phyloP scores from a whole-genome alignment of 37 sponge, comb jelly and placozoan genomes.

The Geodia barretti region DNA sequence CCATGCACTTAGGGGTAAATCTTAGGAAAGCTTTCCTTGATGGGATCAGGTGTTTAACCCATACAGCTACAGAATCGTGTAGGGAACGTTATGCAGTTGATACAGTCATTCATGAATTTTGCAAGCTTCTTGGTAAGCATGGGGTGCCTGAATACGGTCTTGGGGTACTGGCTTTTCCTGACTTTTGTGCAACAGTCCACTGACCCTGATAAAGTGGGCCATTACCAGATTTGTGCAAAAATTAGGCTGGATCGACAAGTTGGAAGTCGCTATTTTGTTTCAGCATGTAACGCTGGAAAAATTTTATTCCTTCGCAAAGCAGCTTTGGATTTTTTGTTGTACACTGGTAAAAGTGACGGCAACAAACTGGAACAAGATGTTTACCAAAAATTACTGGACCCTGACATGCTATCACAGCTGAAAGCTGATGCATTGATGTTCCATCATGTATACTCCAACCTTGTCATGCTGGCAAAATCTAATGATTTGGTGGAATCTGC shows the following conservation, averaged over 20 bases:
- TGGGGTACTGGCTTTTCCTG: constrained; percentile 25
- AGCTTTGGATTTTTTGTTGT: constrained; percentile 1
- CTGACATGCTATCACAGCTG: background rate
- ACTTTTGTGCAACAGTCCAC: constrained; percentile 20
- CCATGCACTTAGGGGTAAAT: constrained; percentile 50
- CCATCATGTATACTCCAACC: background rate
- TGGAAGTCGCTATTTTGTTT: constrained; percentile 33
- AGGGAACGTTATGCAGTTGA: constrained; percentile 2
- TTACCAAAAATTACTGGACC: background rate
- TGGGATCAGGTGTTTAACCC: constrained; percentile 5
- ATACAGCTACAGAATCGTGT: background rate
- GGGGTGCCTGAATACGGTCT: constrained; percentile 25
- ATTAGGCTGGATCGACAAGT: constrained; percentile 27
- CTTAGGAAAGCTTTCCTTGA: constrained; percentile 38
- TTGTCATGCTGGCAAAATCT: constrained; percentile 8
- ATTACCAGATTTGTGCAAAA: constrained; percentile 7
- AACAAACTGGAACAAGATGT: constrained; percentile 1
- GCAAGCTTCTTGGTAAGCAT: constrained; percentile 30
- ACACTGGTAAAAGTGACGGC: background rate
- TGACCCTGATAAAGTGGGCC: background rate
- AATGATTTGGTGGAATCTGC: background rate
- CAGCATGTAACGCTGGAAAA: constrained; percentile 24
- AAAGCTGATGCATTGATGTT: constrained; percentile 7
- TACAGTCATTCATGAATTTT: constrained; percentile 29
- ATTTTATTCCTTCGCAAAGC: constrained; percentile 23